These are phyloP conservation scores for Arenicola marina DNA, from an alignment of 2,888 invertebrate genomes.

Conservation along the genomic window DNA sequence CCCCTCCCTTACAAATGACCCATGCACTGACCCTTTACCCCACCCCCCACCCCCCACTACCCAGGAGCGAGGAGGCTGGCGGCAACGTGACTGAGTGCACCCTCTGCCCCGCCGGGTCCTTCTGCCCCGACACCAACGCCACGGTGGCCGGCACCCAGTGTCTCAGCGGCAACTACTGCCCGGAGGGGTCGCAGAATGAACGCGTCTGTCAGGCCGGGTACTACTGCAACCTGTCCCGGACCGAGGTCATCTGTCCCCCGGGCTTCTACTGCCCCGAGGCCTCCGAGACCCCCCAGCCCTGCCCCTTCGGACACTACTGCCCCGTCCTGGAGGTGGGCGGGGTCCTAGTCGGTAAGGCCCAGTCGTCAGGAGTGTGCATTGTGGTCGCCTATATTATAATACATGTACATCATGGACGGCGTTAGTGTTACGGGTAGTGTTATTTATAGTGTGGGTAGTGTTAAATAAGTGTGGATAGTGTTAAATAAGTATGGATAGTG, in stretches of 20 bases:
- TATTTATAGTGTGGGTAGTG: too few species aligned
- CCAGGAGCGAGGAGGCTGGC: slow-evolving; percentile 41
- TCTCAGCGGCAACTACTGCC: slow-evolving; percentile 50
- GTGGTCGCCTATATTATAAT: not conserved
- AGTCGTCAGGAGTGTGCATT: too few species aligned
- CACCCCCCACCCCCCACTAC: too few species aligned
- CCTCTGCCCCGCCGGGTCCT: slow-evolving; percentile 52
- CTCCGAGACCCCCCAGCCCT: slow-evolving; percentile 46
- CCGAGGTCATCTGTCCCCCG: slow-evolving; percentile 49
- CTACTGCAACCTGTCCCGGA: slow-evolving; percentile 53
- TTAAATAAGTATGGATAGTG: too few species aligned
- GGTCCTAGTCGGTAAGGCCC: not conserved
- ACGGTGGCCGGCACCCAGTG: slow-evolving; percentile 51
- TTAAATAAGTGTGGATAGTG: too few species aligned
- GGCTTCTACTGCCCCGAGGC: slow-evolving; percentile 55
- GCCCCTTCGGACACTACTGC: slow-evolving; percentile 55
- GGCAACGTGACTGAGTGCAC: slow-evolving; percentile 42
- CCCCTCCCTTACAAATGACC: too few species aligned
- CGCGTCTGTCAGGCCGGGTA: slow-evolving; percentile 55
- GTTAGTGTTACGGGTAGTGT: too few species aligned
- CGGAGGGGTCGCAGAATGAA: slow-evolving; percentile 45
- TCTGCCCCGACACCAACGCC: slow-evolving; percentile 50
- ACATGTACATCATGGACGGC: too few species aligned
- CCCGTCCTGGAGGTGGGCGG: not conserved
- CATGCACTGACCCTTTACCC: too few species aligned